Conservation (phyloP, 2,797 vertebrate species). For the Basileuterus tristriatus region DNA sequence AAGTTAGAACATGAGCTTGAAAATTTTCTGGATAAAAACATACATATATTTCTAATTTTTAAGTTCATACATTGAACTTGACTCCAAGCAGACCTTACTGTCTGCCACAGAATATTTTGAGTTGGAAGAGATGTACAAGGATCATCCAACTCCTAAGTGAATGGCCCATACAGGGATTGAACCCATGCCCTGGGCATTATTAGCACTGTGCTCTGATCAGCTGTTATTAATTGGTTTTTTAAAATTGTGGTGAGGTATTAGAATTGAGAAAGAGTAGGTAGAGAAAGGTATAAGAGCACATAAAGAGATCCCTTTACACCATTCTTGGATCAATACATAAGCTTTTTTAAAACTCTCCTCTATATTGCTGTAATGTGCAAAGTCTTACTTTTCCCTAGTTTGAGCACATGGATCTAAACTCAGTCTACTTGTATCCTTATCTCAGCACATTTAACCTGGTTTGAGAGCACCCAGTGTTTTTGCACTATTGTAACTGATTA, state of each 20-base stretch:
- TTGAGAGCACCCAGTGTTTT: background rate
- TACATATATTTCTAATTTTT: background rate
- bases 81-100: background rate
- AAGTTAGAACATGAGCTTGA: background rate
- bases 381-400: background rate
- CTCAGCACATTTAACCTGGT: background rate
- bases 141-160: background rate
- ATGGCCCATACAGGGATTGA: background rate
- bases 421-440: background rate
- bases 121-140: background rate
- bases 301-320: background rate
- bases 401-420: background rate
- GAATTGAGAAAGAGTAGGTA: background rate
- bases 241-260: background rate
- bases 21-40: background rate
- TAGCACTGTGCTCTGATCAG: background rate
- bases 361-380: background rate
- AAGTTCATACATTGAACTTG: background rate
- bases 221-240: background rate
- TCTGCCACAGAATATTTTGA: background rate
- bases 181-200: background rate
- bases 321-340: background rate
- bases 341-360: background rate
- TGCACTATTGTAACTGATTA: background rate
- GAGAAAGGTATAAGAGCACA: background rate